Percentiles rank a stretch among this genome's conserved stretches.
phyloP scores from a whole-genome alignment of 2,888 invertebrate species.

The Trimorus sp. region DNA sequence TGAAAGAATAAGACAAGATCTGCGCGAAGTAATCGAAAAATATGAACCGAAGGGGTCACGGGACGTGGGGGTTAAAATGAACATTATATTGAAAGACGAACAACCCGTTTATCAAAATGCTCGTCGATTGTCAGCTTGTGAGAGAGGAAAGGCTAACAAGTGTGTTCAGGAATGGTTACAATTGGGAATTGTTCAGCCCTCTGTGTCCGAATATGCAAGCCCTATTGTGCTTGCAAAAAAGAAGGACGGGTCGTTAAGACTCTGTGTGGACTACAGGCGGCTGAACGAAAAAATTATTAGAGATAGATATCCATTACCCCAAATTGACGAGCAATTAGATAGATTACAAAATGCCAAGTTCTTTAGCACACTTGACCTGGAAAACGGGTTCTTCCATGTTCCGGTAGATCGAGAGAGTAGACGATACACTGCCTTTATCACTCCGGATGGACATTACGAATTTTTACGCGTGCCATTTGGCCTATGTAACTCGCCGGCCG shows the following conservation, averaged over 20 bases:
- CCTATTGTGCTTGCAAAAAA: neutral
- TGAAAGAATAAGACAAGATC: too few species aligned
- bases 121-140: neutral
- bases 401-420: conserved; percentile 64
- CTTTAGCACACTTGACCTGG: conserved; percentile 38
- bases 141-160: neutral
- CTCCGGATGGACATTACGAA: conserved; percentile 26
- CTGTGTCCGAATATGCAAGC: neutral
- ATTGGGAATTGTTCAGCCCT: neutral
- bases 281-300: neutral
- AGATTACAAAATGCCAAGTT: conserved; percentile 37
- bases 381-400: conserved; percentile 69
- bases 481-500: conserved; percentile 35
- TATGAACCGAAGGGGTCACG: too few species aligned
- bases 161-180: neutral
- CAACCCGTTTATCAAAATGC: neutral
- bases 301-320: conserved; percentile 54
- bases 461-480: conserved; percentile 20
- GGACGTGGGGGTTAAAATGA: too few species aligned
- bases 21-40: too few species aligned
- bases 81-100: neutral
- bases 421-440: conserved; percentile 71
- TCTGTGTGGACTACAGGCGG: neutral
- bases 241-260: neutral
- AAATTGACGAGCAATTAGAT: conserved; percentile 37